Base-by-base conservation (phyloP, 2,888 invertebrate species). In the Crepidodera aurea region DNA sequence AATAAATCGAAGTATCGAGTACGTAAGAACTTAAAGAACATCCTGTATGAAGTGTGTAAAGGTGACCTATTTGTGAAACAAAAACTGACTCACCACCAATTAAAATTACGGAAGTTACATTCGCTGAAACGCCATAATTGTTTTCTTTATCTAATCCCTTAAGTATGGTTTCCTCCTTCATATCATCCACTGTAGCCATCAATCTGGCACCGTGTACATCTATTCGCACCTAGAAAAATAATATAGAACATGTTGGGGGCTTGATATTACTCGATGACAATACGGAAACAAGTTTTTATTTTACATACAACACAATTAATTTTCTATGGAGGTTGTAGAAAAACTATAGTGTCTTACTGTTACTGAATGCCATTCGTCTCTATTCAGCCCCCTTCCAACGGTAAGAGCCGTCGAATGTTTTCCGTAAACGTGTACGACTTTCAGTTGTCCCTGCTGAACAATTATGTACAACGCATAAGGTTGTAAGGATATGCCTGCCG, bases 381-480 rank as follows among this genome's bases (percentile, higher is more conserved):
- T 87, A 80, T 95, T 95, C 58, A 95, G 81, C 1, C 93, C 94
- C 81, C 93, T 88, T 32, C 94, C 94, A 2, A 95, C 94, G 0
- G 92, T 93, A 39, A 94, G 76, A n/a, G 87, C 86, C 0, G 94
- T 94, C 54, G 93, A 87, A 77, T 91, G 90, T 78, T 94, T 93
- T 2, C 94, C 94, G 78, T 94, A 94, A 19, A 94, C 93, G 78
- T 95, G 94, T 6, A 94, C 94, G 58, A 95, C 93, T 85, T 94
- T 94, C 13, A 95, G 82, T 81, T 94, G 93, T 13, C 94, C 95
- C 78, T 94, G 94, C 79, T 94, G 94, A 16, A 95, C 92, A 75
- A 94, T 94, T 32, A 95, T 91, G 79, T 95, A 95, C 15, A 95
- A 83, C 46, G 95, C 95, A 76, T 95, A 95, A 0, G 94, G 93